Base-by-base conservation (phyloP, 2,113 vertebrate species). In the Corapipo altera region DNA sequence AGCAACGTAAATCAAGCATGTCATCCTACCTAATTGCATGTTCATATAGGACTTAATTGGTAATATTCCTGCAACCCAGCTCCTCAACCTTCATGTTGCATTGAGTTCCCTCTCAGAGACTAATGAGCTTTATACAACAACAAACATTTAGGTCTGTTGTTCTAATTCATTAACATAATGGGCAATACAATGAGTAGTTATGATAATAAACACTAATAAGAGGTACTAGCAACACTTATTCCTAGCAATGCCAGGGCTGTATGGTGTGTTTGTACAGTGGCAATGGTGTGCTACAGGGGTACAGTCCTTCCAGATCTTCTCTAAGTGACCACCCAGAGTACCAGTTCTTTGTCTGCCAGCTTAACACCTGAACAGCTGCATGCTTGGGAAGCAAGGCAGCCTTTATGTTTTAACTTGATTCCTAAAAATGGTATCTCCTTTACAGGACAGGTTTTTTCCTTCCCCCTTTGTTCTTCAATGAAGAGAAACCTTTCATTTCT, bases 91-190 rank as follows among this genome's bases (percentile, higher is more conserved):
- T 96, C 95, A 90, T 84, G 84, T 92, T 92, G 84, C 84, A 75
- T 15, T 48, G 83, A 96, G 81, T 66, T 95, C 94, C 89, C 89
- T 95, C 91, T 96, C 58, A 6, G 94, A 96, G 89, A 89, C 95
- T 96, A 97, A 98, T 95, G 96, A 97, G 96, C 95, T 97, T 95
- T 95, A 94, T 91, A 92, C 59, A 92, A 97, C 96, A 96, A 93
- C 93, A 95, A 96, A 97, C 95, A 93, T 97, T 96, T 78, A 95
- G 95, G 95, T 95, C 96, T 96, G 97, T 96, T 96, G 95, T 97
- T 97, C 96, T 97, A 95, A 97, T 96, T 98, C 97, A 96, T 98
- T 97, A 97, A 96, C 96, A 97, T 97, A 97, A 97, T 95, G 96
- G 97, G 85, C 89, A 96, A 93, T 93, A 88, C 74, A 76, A 93